A percentile compares a stretch with the other conserved stretches of the same genome.
Evolutionary conservation across 1,140 invertebrate genomes (phyloP).

Genomic region (Cydia fagiglandana): DNA sequence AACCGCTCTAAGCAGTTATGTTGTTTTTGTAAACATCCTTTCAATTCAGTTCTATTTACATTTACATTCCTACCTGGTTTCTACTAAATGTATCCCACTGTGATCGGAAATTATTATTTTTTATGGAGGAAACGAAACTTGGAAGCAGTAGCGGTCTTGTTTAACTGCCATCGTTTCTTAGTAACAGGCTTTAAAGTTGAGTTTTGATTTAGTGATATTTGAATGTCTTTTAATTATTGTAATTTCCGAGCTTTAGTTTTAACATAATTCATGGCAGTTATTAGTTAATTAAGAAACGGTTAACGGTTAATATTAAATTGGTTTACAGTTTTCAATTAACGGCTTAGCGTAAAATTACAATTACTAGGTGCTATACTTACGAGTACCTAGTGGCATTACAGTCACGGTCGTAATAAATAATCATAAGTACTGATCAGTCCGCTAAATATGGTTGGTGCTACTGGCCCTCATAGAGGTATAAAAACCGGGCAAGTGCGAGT

Average conservation of each 20-base stretch:
- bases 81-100: background rate
- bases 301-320: slow-evolving; percentile 6
- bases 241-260: background rate
- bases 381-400: no score
- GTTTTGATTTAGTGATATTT: slow-evolving; percentile 26
- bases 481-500: no score
- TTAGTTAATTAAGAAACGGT: slow-evolving; percentile 22
- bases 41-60: slow-evolving; percentile 6
- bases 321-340: background rate
- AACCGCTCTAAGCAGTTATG: no score
- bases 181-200: background rate
- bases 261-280: background rate
- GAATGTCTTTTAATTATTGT: slow-evolving; percentile 3
- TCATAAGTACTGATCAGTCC: no score
- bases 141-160: slow-evolving; percentile 13
- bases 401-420: no score
- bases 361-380: no score
- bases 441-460: no score
- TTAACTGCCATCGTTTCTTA: background rate
- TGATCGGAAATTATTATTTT: background rate
- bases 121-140: slow-evolving; percentile 17
- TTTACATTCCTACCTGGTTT: slow-evolving; percentile 1
- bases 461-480: no score
- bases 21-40: no score
- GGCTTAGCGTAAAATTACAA: background rate